These are phyloP conservation scores for Myiozetetes cayanensis DNA, from an alignment of 2,113 vertebrate species.

Conservation along the genomic window DNA sequence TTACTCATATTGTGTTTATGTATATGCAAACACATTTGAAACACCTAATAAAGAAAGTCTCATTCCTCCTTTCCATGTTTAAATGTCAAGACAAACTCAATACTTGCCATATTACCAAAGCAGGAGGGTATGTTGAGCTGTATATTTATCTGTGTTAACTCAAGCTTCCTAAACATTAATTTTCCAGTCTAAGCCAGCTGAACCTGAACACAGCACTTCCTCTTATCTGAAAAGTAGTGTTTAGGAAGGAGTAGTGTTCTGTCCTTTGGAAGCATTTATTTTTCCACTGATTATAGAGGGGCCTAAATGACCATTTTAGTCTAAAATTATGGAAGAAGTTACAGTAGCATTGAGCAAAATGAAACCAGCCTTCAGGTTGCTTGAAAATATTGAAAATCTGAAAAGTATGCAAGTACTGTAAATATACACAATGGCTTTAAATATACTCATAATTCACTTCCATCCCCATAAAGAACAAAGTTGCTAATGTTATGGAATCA, in stretches of 20 bases:
- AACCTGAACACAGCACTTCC: background rate
- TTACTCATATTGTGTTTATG: background rate
- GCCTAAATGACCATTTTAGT: background rate
- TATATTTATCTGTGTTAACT: background rate
- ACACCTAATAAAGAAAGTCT: background rate
- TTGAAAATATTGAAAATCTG: background rate
- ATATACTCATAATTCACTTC: background rate
- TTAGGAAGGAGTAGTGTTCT: background rate
- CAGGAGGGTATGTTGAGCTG: background rate
- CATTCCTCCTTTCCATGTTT: background rate
- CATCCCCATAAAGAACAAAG: background rate
- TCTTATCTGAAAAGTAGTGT: background rate
- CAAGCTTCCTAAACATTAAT: background rate
- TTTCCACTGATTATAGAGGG: background rate
- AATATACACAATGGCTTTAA: background rate
- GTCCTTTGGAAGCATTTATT: background rate
- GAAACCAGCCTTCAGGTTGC: background rate
- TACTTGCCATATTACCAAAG: background rate
- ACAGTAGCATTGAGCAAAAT: background rate
- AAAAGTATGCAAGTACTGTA: background rate
- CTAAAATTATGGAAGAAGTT: background rate
- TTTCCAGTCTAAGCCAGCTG: background rate
- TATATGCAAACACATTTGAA: background rate
- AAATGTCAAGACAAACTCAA: background rate
- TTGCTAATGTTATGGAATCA: background rate